Conservation (phyloP, 2,888 invertebrate species). For the Vandiemenella viatica region DNA sequence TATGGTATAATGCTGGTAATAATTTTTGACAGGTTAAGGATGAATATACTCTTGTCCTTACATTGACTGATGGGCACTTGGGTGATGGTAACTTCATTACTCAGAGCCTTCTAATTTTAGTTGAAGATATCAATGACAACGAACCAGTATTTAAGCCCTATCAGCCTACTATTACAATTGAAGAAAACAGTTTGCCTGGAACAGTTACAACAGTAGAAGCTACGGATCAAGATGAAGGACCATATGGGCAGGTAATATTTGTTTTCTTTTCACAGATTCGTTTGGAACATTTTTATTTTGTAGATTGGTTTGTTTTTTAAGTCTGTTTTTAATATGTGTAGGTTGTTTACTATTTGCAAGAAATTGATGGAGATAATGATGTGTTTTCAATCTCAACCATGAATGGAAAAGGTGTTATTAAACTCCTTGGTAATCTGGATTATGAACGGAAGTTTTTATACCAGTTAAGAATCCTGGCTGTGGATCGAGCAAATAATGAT, state of each 20-base stretch:
- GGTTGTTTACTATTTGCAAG: slow-evolving; percentile 75
- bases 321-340: slow-evolving; percentile 20
- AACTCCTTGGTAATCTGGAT: slow-evolving; percentile 60
- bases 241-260: slow-evolving; percentile 63
- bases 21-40: slow-evolving; percentile 47
- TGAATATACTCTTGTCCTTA: slow-evolving; percentile 77
- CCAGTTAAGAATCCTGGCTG: slow-evolving; percentile 66
- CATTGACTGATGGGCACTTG: slow-evolving; percentile 73
- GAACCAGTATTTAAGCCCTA: slow-evolving; percentile 75
- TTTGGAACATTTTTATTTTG: not conserved
- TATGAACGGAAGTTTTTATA: slow-evolving; percentile 78
- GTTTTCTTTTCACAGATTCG: not conserved
- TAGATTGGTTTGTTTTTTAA: not conserved
- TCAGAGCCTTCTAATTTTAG: slow-evolving; percentile 72
- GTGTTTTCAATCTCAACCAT: slow-evolving; percentile 67
- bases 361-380: slow-evolving; percentile 59
- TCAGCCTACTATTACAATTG: slow-evolving; percentile 63
- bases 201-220: slow-evolving; percentile 70
- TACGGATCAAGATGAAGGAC: slow-evolving; percentile 77
- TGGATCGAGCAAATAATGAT: slow-evolving; percentile 56
- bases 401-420: slow-evolving; percentile 70
- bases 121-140: slow-evolving; percentile 87
- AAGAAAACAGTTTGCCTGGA: slow-evolving; percentile 63
- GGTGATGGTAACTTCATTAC: slow-evolving; percentile 79
- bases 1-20: too few species aligned